Conservation (phyloP, 2,888 invertebrate species). For the Lasioglossum lativentre region DNA sequence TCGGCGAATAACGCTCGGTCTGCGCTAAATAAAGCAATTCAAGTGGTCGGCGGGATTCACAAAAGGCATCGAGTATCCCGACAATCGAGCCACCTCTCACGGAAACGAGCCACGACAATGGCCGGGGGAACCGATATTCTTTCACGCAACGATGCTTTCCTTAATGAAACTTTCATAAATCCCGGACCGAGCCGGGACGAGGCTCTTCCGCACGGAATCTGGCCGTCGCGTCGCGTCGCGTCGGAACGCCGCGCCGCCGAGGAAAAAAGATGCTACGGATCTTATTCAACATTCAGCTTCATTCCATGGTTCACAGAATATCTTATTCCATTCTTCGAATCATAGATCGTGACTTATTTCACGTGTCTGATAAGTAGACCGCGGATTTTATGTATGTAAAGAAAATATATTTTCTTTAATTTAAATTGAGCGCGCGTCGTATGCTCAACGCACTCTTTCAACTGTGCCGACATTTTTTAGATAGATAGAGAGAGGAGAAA, state of each 20-base stretch:
- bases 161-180: conserved; percentile 47
- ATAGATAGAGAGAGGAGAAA: too few relatives aligned
- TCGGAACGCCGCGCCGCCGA: neutral
- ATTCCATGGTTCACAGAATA: neutral
- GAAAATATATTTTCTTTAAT: too few relatives aligned
- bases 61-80: neutral
- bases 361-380: neutral
- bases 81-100: conserved; percentile 31
- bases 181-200: neutral
- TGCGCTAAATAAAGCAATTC: conserved; percentile 31
- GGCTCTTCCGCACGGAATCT: conserved; percentile 9
- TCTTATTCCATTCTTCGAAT: neutral
- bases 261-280: conserved; percentile 13
- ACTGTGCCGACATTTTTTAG: too few relatives aligned
- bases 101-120: conserved; percentile 35
- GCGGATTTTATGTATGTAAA: too few relatives aligned
- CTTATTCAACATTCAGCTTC: conserved; percentile 18
- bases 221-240: too few relatives aligned
- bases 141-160: conserved; percentile 36
- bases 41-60: neutral
- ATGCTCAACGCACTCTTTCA: too few relatives aligned
- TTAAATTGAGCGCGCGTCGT: too few relatives aligned
- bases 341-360: neutral
- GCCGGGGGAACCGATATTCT: conserved; percentile 17
- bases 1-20: conserved; percentile 15